Evolutionary conservation across 1,140 invertebrate genomes (phyloP).

Genomic region (Maniola jurtina): DNA sequence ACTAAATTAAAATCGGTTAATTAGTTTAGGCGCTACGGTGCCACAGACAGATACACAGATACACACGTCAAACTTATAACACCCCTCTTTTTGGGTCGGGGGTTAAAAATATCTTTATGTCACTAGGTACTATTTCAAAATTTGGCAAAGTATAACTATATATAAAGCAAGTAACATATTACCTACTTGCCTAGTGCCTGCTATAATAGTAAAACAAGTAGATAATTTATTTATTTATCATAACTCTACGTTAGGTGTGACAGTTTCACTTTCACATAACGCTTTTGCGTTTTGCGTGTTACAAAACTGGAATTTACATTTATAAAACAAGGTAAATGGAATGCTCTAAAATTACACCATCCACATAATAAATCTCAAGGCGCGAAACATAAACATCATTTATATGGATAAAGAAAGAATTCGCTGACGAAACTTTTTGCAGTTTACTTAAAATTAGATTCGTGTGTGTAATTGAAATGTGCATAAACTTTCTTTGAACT

Average conservation of each 20-base stretch:
- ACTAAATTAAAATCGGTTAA: too few species aligned
- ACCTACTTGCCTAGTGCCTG: too few species aligned
- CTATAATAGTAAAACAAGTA: neutral
- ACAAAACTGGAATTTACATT: constrained; percentile 39
- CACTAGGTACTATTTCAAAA: too few species aligned
- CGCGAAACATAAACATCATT: constrained; percentile 32
- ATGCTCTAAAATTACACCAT: constrained; percentile 40
- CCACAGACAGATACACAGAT: too few species aligned
- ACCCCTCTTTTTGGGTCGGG: too few species aligned
- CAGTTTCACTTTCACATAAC: constrained; percentile 31
- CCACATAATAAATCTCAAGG: constrained; percentile 40
- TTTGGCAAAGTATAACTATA: neutral
- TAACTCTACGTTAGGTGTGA: constrained; percentile 19
- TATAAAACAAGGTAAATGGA: constrained; percentile 43
- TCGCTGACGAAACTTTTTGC: neutral
- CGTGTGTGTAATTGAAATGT: too few species aligned
- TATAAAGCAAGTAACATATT: neutral
- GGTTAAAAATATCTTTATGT: too few species aligned
- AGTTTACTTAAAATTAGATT: neutral
- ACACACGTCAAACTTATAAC: too few species aligned
- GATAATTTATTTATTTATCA: constrained; percentile 19
- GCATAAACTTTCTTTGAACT: too few species aligned
- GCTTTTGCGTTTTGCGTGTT: constrained; percentile 30
- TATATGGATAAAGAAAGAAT: constrained; percentile 17
- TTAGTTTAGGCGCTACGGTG: too few species aligned